Evolutionary conservation across 2,797 vertebrate species (phyloP), one percentile per base, ranked within the genome.

Genomic region (Poeciliopsis turneri): DNA sequence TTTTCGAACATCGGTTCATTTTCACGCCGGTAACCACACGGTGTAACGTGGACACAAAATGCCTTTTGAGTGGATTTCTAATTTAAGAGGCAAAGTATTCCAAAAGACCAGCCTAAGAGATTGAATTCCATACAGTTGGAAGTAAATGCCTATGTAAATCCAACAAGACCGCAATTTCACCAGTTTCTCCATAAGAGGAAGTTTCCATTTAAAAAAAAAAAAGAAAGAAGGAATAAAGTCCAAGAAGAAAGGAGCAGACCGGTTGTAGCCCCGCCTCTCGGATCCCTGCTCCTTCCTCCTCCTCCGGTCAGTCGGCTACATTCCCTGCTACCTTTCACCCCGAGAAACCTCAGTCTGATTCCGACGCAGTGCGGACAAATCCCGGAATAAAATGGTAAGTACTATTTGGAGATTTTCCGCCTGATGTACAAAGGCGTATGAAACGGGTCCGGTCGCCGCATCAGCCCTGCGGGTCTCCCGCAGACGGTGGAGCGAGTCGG

Each of bases 381-480:
- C 45, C 76, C 81, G 79, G 83, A 74, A 81, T 82, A 88, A 82
- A 82, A 94, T 94, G 93, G 93, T 94, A 87, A 94, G 93, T 55
- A 30, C 13, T 64, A n/a, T 0, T 47, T 0, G 11, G 9, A n/a
- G 7, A 36, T 9, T 0, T 2, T 0, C 33, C 6, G 4, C 2
- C 7, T 30, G 33, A 43, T 13, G 2, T 2, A 3, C 2, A 0
- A 11, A 1, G 73, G 33, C n/a, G 2, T 2, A 1, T 4, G 0
- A 23, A 2, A 6, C 0, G 1, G 45, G 47, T 5, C 33, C 9
- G 5, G 12, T n/a, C 2, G 13, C 9, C 1, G 57, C 2, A 8
- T 43, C 55, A 12, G 0, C 5, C 41, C 45, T 4, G 80, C 46
- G 43, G 53, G 43, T 45, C 70, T 49, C 41, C 9, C 20, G 18